Conservation (phyloP, 2,797 vertebrate genomes). For the Liasis olivaceus region DNA sequence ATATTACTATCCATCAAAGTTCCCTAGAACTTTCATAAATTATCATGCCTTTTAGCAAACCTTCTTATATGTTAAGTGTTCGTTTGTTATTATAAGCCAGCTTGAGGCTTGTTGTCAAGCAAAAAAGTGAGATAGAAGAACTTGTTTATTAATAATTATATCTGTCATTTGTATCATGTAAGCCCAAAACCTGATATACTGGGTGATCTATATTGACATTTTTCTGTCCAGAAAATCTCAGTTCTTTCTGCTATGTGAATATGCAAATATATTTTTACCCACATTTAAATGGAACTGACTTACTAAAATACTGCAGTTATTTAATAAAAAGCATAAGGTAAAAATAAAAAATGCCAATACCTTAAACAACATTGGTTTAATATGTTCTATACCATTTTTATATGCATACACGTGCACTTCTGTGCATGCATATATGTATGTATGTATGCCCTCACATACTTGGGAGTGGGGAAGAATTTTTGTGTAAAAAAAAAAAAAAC, state of each 20-base stretch:
- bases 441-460: not conserved
- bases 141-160: not conserved
- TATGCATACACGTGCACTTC: constrained; percentile 49
- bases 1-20: not conserved
- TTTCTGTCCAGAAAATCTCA: constrained; percentile 18
- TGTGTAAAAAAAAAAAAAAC: constrained; percentile 50
- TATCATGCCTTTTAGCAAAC: not conserved
- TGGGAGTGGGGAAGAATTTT: constrained; percentile 8
- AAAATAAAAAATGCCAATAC: accelerated
- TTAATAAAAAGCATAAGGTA: constrained; percentile 14
- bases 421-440: not conserved
- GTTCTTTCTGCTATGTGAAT: constrained; percentile 26
- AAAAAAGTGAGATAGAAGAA: not conserved
- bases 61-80: not conserved
- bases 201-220: not conserved
- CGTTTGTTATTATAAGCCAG: not conserved
- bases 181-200: not conserved
- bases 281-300: not conserved
- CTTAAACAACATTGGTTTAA: not conserved
- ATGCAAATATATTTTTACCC: not conserved
- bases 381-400: constrained; percentile 16
- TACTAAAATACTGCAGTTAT: not conserved
- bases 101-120: not conserved
- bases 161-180: not conserved
- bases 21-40: not conserved